Evolutionary conservation across 1,140 invertebrate genomes (phyloP), one percentile per base, ranked within the genome.

Genomic region (Glossosoma conforme): DNA sequence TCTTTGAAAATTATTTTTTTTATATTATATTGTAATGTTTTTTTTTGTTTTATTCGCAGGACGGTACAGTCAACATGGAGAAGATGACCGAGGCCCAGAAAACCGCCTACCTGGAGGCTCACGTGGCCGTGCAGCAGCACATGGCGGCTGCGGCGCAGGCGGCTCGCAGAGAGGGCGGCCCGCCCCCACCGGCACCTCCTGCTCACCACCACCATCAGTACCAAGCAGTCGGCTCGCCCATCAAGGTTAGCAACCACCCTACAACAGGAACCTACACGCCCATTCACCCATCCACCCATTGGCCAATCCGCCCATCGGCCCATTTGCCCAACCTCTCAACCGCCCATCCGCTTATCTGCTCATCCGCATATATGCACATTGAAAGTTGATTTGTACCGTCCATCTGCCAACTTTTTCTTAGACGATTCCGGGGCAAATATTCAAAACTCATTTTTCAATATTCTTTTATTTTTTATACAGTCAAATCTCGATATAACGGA

Each of bases 51-150:
- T n/a, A n/a, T 38, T 3, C 9, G 0, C 57, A 80, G 77, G 77
- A 77, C 66, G 77, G 77, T 52, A 78, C 77, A 40, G 77, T 78
- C 56, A 80, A 79, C 62, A 79, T 80, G 72, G 81, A 84, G 58
- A 85, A 85, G 65, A 84, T 85, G 82, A 83, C 83, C 44, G 79
- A 79, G 62, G 77, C 77, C 42, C 83, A 85, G 61, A 83, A 84
- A 62, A 79, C 81, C 30, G 79, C 80, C 38, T 86, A 85, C 61
- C 71, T 83, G 28, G 83, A 85, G 69, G 80, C 83, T 37, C 83
- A 86, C 62, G 81, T 84, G 51, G 82, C 82, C n/a, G 79, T 86
- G 28, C 84, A 86, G 66, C 84, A 86, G 62, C 83, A 86, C 65
- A 85, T 86, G 82, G 83, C 82, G 18, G 81, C 84, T 62, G 83